Base-by-base conservation (phyloP, 2,797 vertebrate species). In the Micrastur ruficollis region DNA sequence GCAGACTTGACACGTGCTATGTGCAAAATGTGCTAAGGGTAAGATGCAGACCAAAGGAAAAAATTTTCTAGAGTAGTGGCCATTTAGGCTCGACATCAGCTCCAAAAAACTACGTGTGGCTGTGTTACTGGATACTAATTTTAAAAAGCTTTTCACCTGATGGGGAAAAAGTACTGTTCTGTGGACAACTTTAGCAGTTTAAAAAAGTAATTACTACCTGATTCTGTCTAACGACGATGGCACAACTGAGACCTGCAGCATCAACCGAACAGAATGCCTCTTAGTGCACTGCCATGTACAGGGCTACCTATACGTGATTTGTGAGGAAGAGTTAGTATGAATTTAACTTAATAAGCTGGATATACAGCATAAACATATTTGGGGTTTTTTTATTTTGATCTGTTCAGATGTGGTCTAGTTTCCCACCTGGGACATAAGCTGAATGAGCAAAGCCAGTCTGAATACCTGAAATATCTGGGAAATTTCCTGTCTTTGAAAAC, bases 221-320 rank as follows among this genome's bases (percentile, higher is more conserved):
- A 46, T 58, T 90, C 36, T 20, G 18, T 56, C 73, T 46, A 67
- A 20, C 19, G 74, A 4, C 17, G 38, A 29, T 55, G 56, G 23
- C 46, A 44, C 2, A 1, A 17, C 36, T 46, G 74, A 46, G 12
- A 68, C 22, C 44, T 1, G 0, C 6, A 4, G 53, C 12, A 4
- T 18, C 38, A 44, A 3, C 31, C n/a, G n/a, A 53, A 29, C 42
- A 74, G 29, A 52, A 58, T 36, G 40, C 11, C 26, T 17, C 29
- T 23, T 25, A 49, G 34, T 32, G 32, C 73, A 36, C 49, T 58
- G 58, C 8, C 11, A 1, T 23, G 50, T 42, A 22, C 46, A 65
- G 65, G 52, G 36, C 49, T 68, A 12, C 16, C 7, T 16, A 29
- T 10, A 11, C 25, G 47, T 40, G 23, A 40, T 22, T 56, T 46